These are phyloP conservation scores for Meteorus cinctellus DNA, from an alignment of 2,888 invertebrate species.

Conservation along the genomic window DNA sequence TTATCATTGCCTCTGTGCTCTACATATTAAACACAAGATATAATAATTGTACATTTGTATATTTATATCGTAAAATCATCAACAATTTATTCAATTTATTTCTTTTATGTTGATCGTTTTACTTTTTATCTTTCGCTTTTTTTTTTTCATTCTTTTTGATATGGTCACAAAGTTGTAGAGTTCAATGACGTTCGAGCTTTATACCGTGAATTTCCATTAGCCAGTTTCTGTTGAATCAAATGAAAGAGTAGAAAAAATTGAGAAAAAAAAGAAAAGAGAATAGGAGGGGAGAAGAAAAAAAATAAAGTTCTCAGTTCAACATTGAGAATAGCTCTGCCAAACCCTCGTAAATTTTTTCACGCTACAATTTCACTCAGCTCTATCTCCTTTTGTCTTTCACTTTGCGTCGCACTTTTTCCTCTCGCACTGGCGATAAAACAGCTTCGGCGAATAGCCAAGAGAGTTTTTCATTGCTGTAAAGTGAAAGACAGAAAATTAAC, in stretches of 20 bases:
- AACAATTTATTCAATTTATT: background rate
- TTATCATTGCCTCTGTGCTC: conserved; percentile 66
- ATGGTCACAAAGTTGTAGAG: conserved; percentile 28
- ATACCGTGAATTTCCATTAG: conserved; percentile 47
- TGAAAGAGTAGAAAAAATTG: conserved; percentile 1
- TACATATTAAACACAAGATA: conserved; percentile 55
- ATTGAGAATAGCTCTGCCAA: conserved; percentile 8
- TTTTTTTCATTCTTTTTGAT: background rate
- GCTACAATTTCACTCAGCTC: background rate
- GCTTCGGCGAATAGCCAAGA: conserved; percentile 38
- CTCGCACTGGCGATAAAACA: conserved; percentile 17
- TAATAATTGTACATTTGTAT: conserved; percentile 53
- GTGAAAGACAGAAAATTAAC: conserved; percentile 14
- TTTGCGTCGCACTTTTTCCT: background rate
- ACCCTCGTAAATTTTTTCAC: conserved; percentile 36
- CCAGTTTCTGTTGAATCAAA: conserved; percentile 25
- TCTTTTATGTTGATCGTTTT: background rate
- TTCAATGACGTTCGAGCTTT: conserved; percentile 37
- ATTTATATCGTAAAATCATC: background rate
- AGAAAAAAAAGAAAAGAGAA: conserved; percentile 17
- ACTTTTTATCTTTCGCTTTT: background rate
- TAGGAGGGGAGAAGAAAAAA: conserved; percentile 20
- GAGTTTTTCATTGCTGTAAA: conserved; percentile 23
- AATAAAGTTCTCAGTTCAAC: conserved; percentile 32
- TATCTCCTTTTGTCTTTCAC: background rate